Conservation (phyloP, 2,113 vertebrate species). For the Mormyrus iriodes region DNA sequence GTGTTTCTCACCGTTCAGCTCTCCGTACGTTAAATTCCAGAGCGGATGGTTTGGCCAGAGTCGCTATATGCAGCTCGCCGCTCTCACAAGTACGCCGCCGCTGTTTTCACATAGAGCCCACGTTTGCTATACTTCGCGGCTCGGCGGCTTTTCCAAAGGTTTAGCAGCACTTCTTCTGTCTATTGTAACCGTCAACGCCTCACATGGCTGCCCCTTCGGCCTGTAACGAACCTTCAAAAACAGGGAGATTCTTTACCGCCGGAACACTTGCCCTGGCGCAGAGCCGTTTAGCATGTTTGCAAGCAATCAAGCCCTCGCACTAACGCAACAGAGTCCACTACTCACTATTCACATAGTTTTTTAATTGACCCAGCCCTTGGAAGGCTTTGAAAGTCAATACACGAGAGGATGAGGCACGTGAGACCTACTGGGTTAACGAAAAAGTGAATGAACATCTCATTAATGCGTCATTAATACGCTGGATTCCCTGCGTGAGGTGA, state of each 20-base stretch:
- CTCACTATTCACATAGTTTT: background rate
- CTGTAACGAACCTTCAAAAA: background rate
- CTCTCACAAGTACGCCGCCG: background rate
- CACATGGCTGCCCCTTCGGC: background rate
- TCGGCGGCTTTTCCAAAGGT: background rate
- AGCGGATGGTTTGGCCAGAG: constrained; percentile 2
- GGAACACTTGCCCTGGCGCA: background rate
- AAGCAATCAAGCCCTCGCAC: background rate
- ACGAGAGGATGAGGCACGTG: background rate
- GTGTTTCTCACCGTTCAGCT: background rate
- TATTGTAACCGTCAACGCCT: background rate
- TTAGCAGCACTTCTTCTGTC: background rate
- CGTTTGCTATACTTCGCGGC: background rate
- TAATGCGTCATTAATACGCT: background rate
- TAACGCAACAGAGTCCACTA: background rate
- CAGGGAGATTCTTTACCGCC: background rate
- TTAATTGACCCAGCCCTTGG: background rate
- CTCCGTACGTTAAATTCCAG: background rate
- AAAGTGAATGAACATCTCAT: background rate
- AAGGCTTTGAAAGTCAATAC: background rate
- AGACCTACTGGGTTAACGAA: no score
- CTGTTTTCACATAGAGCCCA: background rate
- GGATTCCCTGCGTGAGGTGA: background rate
- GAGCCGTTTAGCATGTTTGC: background rate
- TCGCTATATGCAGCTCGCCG: background rate